Conservation (phyloP, 2,888 invertebrate genomes). For the Cepaea hortensis region DNA sequence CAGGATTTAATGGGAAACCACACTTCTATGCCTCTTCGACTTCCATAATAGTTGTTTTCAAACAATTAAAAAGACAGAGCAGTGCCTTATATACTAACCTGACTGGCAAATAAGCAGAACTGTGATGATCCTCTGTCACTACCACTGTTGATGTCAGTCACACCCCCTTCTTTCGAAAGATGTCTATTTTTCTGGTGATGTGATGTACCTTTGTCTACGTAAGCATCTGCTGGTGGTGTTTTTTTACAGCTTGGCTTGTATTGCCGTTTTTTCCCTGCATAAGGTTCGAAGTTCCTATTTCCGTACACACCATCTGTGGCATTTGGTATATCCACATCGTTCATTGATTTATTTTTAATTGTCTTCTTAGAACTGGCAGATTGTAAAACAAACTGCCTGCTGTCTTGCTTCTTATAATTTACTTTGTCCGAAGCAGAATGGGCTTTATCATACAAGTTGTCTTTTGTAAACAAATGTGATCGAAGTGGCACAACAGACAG, state of each 20-base stretch:
- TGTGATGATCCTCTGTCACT: constrained; percentile 25
- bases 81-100: constrained; percentile 7
- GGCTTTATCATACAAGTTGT: not conserved
- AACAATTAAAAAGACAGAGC: too few species aligned
- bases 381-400: not conserved
- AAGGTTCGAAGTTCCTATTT: not conserved
- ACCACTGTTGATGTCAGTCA: constrained; percentile 41
- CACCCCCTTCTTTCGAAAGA: not conserved
- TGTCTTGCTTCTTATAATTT: not conserved
- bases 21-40: too few species aligned
- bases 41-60: too few species aligned
- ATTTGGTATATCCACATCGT: not conserved
- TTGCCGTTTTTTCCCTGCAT: not conserved
- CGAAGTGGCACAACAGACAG: not conserved
- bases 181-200: not conserved
- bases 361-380: not conserved
- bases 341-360: not conserved
- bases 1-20: too few species aligned
- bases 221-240: too few species aligned
- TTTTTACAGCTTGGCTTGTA: not conserved
- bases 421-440: not conserved
- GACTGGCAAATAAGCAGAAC: constrained; percentile 28
- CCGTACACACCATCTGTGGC: not conserved
- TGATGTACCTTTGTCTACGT: not conserved
- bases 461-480: not conserved